Conservation (phyloP, 2,113 vertebrate genomes). For the Vicugna pacos region DNA sequence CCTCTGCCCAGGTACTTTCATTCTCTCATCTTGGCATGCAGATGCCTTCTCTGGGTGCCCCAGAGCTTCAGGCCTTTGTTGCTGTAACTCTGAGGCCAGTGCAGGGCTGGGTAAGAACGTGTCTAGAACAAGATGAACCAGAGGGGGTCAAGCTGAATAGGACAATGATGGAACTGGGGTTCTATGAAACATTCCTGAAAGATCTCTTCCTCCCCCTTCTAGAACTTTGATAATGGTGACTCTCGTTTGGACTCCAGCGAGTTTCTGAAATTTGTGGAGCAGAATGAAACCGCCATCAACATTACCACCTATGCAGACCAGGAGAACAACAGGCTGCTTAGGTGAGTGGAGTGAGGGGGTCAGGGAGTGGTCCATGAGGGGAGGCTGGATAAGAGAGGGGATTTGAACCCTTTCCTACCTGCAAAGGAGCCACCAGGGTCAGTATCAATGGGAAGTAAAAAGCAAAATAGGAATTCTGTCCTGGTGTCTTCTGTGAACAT, state of each 20-base stretch:
- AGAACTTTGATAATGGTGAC: slow-evolving; percentile 96
- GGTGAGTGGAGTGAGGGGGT: slow-evolving; percentile 83
- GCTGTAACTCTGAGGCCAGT: neutral
- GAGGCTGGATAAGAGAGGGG: neutral
- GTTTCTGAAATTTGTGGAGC: slow-evolving; percentile 97
- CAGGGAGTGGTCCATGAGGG: neutral
- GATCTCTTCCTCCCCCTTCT: neutral
- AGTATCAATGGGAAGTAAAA: neutral
- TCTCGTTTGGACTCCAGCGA: slow-evolving; percentile 95
- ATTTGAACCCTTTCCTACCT: neutral
- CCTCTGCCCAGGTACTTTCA: neutral
- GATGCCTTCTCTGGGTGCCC: neutral
- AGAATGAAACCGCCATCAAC: slow-evolving; percentile 95
- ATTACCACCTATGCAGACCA: slow-evolving; percentile 94
- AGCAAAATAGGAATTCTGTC: neutral
- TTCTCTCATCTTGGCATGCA: neutral
- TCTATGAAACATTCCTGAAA: neutral
- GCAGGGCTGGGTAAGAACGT: neutral
- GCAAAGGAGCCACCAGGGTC: neutral
- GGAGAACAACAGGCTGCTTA: slow-evolving; percentile 97
- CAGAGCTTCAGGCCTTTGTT: neutral
- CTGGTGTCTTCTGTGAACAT: neutral
- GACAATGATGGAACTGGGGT: neutral
- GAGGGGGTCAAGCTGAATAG: neutral
- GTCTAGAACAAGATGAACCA: neutral